A percentile compares a stretch with the other conserved stretches of the same genome.
phyloP scores from a whole-genome alignment of 2,113 vertebrate species.

The Meles meles region DNA sequence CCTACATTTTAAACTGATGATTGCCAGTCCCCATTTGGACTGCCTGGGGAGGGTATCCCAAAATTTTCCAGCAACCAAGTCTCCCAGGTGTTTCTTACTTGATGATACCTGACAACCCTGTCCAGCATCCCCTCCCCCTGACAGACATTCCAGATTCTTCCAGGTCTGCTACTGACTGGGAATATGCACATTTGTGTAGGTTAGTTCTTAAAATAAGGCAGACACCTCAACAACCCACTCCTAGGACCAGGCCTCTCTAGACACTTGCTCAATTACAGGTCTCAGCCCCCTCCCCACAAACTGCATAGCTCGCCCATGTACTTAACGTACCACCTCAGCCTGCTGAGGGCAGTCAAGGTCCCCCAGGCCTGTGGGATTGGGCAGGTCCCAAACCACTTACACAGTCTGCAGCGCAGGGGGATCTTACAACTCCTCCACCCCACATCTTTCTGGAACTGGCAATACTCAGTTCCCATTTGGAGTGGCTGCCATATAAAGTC shows the following conservation, averaged over 20 bases:
- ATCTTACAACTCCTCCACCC: background rate
- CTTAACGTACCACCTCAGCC: background rate
- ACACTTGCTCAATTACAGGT: background rate
- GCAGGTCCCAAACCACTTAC: background rate
- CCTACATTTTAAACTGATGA: background rate
- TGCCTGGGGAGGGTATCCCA: background rate
- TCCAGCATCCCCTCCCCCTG: background rate
- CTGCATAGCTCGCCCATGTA: background rate
- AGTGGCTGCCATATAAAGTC: background rate
- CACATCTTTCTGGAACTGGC: background rate
- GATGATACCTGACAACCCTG: background rate
- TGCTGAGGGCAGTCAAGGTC: background rate
- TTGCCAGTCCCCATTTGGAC: background rate
- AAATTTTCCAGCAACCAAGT: background rate
- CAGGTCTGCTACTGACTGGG: background rate
- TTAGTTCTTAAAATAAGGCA: background rate
- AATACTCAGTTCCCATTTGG: background rate
- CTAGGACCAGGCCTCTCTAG: background rate
- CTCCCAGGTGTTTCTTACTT: background rate
- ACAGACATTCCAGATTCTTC: background rate
- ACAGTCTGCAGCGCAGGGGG: background rate
- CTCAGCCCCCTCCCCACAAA: background rate
- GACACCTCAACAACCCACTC: background rate
- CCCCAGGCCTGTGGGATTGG: background rate
- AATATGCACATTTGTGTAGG: background rate